Conservation (phyloP, 2,797 vertebrate species). For the Myotis daubentonii region DNA sequence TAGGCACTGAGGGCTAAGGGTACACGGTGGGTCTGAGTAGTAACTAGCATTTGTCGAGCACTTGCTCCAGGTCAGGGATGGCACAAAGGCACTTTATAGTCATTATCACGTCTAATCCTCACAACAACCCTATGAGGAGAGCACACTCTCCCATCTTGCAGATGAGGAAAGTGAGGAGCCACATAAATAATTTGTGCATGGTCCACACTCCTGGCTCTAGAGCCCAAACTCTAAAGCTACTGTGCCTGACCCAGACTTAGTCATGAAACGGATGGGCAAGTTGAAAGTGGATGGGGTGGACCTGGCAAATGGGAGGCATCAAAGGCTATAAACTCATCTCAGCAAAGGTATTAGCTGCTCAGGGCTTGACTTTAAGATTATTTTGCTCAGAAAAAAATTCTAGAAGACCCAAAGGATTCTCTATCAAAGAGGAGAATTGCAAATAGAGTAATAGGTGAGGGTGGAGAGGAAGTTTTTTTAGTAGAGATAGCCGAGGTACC, state of each 20-base stretch:
- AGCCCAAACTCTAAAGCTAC: neutral
- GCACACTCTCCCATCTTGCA: neutral
- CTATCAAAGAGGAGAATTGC: neutral
- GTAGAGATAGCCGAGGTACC: neutral
- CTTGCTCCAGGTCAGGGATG: neutral
- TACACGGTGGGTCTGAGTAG: neutral
- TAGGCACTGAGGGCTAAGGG: neutral
- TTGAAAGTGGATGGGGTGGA: neutral
- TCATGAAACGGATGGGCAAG: neutral
- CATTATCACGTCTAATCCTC: neutral
- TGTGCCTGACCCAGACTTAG: neutral
- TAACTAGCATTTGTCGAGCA: neutral
- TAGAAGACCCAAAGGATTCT: neutral
- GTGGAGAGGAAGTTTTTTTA: neutral
- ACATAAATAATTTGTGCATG: neutral
- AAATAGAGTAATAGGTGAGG: neutral
- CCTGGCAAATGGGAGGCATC: neutral
- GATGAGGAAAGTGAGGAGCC: neutral
- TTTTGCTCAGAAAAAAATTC: slow-evolving; percentile 41
- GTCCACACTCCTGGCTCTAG: neutral
- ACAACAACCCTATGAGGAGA: neutral
- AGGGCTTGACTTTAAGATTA: neutral
- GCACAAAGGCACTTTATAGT: neutral
- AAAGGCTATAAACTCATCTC: neutral
- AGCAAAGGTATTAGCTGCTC: neutral